Evolutionary conservation across 2,113 vertebrate species (phyloP), one percentile per base, ranked within the genome.

Genomic region (Phalacrocorax carbo): DNA sequence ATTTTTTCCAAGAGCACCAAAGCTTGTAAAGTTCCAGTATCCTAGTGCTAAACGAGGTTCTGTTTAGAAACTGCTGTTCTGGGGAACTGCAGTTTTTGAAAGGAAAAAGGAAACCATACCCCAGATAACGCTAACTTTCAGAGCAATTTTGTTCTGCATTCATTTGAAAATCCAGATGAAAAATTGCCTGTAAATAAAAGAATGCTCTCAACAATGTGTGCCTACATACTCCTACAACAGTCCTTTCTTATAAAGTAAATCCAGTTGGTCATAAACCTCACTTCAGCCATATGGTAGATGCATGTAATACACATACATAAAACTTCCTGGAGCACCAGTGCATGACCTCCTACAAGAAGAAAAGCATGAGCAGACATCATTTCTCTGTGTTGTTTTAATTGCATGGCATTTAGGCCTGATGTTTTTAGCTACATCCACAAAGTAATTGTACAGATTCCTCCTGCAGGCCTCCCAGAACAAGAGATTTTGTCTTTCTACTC

Each of bases 311-410:
- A 60, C 14, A 25, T 0, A 22, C 15, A 22, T 10, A 38, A 13
- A 66, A 51, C n/a, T 51, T 36, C 58, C 40, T 44, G 54, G 21
- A 61, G 62, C 46, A 80, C 20, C 30, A 40, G 5, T 0, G 5
- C 26, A 13, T 4, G 42, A n/a, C 51, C 70, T 69, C 29, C 64
- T 46, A 1, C 0, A 0, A 29, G 48, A 75, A 44, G 21, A 32
- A 48, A 5, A 7, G 14, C 58, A 57, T 26, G 3, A 4, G 20
- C 13, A 57, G 40, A 29, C 5, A 10, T 18, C 1, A n/a, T 22
- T 65, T 38, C 23, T 64, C 48, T 15, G 12, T 29, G 5, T 12
- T 57, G 30, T 61, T 88, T 71, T 61, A 95, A 73, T 2, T 36
- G 18, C 18, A n/a, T 10, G 52, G 34, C 40, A 69, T 65, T 66